Conservation (phyloP, 1,140 invertebrate genomes). For the Nixonia krombeini region DNA sequence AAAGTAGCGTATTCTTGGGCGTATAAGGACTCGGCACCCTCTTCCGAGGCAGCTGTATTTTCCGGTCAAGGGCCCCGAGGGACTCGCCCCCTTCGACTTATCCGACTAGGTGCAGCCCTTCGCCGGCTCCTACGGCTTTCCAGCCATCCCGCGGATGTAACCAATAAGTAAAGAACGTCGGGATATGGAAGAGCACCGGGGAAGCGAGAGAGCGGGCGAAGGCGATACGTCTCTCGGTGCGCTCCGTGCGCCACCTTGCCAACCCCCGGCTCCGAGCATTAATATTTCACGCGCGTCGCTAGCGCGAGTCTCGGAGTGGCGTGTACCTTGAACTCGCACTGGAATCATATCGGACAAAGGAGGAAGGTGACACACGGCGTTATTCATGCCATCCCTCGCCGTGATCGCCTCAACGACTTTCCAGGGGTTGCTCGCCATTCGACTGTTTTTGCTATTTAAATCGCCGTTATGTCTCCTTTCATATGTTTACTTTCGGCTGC, state of each 20-base stretch:
- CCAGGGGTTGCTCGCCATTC: slow-evolving; percentile 6
- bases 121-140: slow-evolving; percentile 14
- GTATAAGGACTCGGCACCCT: slow-evolving; percentile 32
- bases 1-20: slow-evolving; percentile 40
- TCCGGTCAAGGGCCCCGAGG: slow-evolving; percentile 53
- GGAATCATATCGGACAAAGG: slow-evolving; percentile 26
- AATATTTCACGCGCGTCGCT: slow-evolving; percentile 62
- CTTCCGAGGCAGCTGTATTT: slow-evolving; percentile 50
- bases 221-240: slow-evolving; percentile 35
- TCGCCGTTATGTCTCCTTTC: neutral
- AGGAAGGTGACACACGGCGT: slow-evolving; percentile 10
- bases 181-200: slow-evolving; percentile 37
- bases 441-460: slow-evolving; percentile 14
- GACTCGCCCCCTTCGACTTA: slow-evolving; percentile 36
- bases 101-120: slow-evolving; percentile 32
- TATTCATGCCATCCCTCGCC: slow-evolving; percentile 18
- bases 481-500: no score
- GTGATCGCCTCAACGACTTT: slow-evolving; percentile 2
- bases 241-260: slow-evolving; percentile 34
- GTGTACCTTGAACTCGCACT: slow-evolving; percentile 29
- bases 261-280: slow-evolving; percentile 58
- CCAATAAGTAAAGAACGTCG: slow-evolving; percentile 62
- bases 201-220: slow-evolving; percentile 30
- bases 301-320: slow-evolving; percentile 47
- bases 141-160: slow-evolving; percentile 51